Conservation (phyloP, 1,140 invertebrate genomes). For the Apis dorsata region DNA sequence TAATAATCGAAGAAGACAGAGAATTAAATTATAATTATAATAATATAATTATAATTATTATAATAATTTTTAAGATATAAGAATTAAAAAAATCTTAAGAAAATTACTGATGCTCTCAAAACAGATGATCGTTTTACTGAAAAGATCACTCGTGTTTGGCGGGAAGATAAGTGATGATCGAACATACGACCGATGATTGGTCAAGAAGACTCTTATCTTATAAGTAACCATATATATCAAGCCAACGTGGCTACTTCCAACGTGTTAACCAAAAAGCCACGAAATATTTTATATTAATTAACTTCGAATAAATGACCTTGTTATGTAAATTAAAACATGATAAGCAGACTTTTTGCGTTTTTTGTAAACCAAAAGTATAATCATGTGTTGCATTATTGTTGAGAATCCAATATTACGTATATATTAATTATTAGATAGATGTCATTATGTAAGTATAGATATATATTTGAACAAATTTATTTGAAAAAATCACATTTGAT, state of each 20-base stretch:
- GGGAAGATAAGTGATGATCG: conserved; percentile 29
- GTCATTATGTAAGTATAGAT: conserved; percentile 2
- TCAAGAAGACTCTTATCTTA: not conserved
- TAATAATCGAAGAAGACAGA: not conserved
- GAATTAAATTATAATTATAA: not conserved
- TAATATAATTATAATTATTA: not conserved
- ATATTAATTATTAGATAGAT: not conserved
- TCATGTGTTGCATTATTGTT: not conserved
- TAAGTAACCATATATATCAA: not conserved
- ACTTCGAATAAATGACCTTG: conserved; percentile 38
- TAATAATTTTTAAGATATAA: not conserved
- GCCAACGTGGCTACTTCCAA: conserved; percentile 56
- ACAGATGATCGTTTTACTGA: conserved; percentile 28
- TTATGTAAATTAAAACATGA: conserved; percentile 22
- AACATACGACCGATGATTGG: conserved; percentile 14
- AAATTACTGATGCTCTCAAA: not conserved
- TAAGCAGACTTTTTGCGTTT: conserved; percentile 11
- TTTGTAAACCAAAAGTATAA: not conserved
- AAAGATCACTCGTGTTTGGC: conserved; percentile 37
- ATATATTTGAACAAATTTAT: not conserved
- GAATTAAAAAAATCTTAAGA: not conserved
- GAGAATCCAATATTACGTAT: too few relatives aligned
- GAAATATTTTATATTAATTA: conserved; percentile 23
- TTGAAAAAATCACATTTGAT: not conserved
- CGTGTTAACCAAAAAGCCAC: conserved; percentile 32